These are phyloP conservation scores for Harpalus rufipes DNA, from an alignment of 2,888 invertebrate species.

Conservation along the genomic window DNA sequence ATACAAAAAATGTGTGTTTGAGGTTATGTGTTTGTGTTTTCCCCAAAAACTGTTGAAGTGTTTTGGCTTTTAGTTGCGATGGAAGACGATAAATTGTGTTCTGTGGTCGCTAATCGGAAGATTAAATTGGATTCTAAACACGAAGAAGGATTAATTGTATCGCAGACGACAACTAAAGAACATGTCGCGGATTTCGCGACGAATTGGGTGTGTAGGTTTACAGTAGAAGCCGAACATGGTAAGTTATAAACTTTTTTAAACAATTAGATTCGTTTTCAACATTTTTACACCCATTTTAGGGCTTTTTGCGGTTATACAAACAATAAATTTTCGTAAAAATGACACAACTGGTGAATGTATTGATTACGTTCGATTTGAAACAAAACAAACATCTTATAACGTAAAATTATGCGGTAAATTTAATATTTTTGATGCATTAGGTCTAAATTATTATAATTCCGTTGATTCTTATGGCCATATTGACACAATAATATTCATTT, in stretches of 20 bases:
- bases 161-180: constrained; percentile 71
- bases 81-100: constrained; percentile 43
- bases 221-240: constrained; percentile 71
- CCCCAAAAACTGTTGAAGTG: not conserved
- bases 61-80: constrained; percentile 5
- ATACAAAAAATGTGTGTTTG: constrained; percentile 39
- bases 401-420: constrained; percentile 74
- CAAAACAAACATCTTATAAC: constrained; percentile 72
- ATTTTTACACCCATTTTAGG: constrained; percentile 71
- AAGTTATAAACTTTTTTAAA: not conserved
- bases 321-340: constrained; percentile 76
- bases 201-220: constrained; percentile 74
- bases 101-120: constrained; percentile 69
- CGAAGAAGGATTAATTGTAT: constrained; percentile 72
- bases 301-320: constrained; percentile 79
- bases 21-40: not conserved
- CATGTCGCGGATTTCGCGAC: constrained; percentile 71
- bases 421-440: constrained; percentile 70
- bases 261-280: not conserved
- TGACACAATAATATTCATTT: constrained; percentile 76
- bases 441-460: constrained; percentile 68
- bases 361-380: constrained; percentile 77
- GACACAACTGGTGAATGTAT: constrained; percentile 75
- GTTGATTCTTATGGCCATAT: constrained; percentile 73
- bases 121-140: constrained; percentile 71